phyloP scores from a whole-genome alignment of 2,888 invertebrate genomes.

The Torymus auratus region DNA sequence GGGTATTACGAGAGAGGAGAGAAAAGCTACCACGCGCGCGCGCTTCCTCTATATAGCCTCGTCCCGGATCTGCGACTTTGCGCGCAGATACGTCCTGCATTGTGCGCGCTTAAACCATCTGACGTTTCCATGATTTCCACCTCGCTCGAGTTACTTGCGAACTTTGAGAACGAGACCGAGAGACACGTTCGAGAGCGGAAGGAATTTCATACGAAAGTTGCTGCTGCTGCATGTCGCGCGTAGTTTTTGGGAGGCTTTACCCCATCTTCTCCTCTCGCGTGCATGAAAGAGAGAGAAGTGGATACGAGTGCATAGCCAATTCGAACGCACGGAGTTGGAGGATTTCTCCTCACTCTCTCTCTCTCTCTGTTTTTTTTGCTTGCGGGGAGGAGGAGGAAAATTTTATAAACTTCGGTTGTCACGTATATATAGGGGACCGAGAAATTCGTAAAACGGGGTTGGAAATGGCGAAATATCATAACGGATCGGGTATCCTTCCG shows the following conservation, averaged over 20 bases:
- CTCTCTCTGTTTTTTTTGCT: too few relatives aligned
- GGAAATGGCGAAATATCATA: too few relatives aligned
- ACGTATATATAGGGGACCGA: too few relatives aligned
- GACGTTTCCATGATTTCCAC: conserved; percentile 36
- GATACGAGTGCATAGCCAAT: neutral
- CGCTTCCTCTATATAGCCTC: neutral
- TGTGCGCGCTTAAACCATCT: conserved; percentile 14
- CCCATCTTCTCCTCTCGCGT: too few relatives aligned
- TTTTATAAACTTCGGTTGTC: too few relatives aligned
- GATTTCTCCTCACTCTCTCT: too few relatives aligned
- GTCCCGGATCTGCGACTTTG: conserved; percentile 14
- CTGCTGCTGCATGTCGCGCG: neutral
- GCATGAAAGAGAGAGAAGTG: neutral
- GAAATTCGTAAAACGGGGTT: too few relatives aligned
- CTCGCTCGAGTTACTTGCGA: neutral
- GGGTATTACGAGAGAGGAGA: conserved; percentile 4
- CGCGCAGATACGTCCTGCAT: neutral
- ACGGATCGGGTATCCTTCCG: too few relatives aligned
- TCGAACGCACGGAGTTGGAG: too few relatives aligned
- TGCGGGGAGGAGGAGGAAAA: too few relatives aligned
- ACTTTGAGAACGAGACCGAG: neutral
- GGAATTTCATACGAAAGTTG: conserved; percentile 11
- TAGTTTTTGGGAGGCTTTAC: too few relatives aligned
- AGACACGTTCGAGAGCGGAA: neutral
- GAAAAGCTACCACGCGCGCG: too few relatives aligned